Percentiles rank a stretch among this genome's conserved stretches.
Evolutionary conservation across 1,140 invertebrate genomes (phyloP).

Genomic region (Drosophila carrolli): DNA sequence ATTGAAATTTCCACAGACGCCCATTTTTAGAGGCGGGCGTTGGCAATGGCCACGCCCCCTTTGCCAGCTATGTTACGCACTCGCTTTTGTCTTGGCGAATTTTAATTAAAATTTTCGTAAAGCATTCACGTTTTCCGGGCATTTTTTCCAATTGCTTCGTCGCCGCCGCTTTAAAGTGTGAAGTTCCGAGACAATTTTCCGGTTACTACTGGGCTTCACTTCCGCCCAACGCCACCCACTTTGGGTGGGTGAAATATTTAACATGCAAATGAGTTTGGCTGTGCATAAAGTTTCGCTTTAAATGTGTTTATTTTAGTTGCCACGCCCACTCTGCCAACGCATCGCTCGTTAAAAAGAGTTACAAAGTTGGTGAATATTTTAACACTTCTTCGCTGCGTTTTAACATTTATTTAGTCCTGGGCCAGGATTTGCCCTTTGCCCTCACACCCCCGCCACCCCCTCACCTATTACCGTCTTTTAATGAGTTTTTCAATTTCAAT

Average conservation of each 20-base stretch:
- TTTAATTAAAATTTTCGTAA: slow-evolving; percentile 81
- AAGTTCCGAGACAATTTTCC: slow-evolving; percentile 70
- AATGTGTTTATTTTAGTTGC: slow-evolving; percentile 82
- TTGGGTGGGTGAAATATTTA: slow-evolving; percentile 72
- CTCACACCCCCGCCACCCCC: not conserved
- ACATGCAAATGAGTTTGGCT: slow-evolving; percentile 83
- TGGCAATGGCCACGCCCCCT: slow-evolving; percentile 28
- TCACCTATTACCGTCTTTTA: slow-evolving; percentile 28
- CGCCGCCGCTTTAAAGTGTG: slow-evolving; percentile 67
- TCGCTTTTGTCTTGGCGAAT: slow-evolving; percentile 59
- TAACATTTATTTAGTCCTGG: slow-evolving; percentile 78
- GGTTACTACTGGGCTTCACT: slow-evolving; percentile 18
- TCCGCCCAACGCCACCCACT: not conserved
- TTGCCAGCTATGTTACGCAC: slow-evolving; percentile 54
- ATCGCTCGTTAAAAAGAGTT: slow-evolving; percentile 79
- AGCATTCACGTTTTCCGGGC: slow-evolving; percentile 46
- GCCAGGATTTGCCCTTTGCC: slow-evolving; percentile 27
- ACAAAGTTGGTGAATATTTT: slow-evolving; percentile 83
- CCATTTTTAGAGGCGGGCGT: slow-evolving; percentile 31
- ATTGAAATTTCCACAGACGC: slow-evolving; percentile 77
- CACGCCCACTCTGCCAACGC: slow-evolving; percentile 46
- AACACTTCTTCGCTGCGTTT: slow-evolving; percentile 79
- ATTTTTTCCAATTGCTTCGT: slow-evolving; percentile 45
- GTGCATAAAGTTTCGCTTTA: slow-evolving; percentile 82
- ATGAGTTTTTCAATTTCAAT: slow-evolving; percentile 55